Evolutionary conservation across 2,888 invertebrate genomes (phyloP), one percentile per base, ranked within the genome.

Genomic region (Phyllotreta striolata): DNA sequence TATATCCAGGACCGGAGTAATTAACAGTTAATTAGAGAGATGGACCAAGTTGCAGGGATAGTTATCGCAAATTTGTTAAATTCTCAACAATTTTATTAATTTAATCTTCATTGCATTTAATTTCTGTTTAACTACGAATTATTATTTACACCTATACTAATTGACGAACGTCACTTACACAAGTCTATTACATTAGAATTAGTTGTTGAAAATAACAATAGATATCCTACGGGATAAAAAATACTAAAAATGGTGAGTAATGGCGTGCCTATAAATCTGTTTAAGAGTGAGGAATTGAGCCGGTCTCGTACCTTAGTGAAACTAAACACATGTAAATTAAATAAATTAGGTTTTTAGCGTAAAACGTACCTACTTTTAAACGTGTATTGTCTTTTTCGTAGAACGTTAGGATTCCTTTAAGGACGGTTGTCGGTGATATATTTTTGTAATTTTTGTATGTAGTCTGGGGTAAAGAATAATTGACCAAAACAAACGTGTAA

Each of bases 401-500:
- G 60, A 44, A 12, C 6, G 8, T 5, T 51, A 37, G 44, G 39
- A 59, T 59, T 59, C 35, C 9, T 41, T 61, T 60, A 55, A 47
- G 70, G 72, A 72, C 70, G 75, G 75, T 74, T 75, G 75, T 74
- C 74, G 74, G 75, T 75, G 73, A 78, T 79, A 78, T 79, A 79
- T 79, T 79, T 79, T 79, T 79, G 75, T 79, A 78, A 75, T 76
- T 78, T 78, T 79, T 78, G 78, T 79, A 79, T 73, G 75, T 78
- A 78, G 77, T 66, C 66, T 64, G 69, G 64, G 74, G 58, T 55
- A 52, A 46, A 56, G 51, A 47, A 41, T 68, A 67, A 68, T 69
- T 69, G 67, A 69, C 67, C 69, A 70, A 67, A 66, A 62, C 69
- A 70, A 67, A 66, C 59, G 58, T 63, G 63, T 67, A 62, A 63